Evolutionary conservation across 2,888 invertebrate species (phyloP), one percentile per base, ranked within the genome.

Genomic region (Erpobdella octoculata): DNA sequence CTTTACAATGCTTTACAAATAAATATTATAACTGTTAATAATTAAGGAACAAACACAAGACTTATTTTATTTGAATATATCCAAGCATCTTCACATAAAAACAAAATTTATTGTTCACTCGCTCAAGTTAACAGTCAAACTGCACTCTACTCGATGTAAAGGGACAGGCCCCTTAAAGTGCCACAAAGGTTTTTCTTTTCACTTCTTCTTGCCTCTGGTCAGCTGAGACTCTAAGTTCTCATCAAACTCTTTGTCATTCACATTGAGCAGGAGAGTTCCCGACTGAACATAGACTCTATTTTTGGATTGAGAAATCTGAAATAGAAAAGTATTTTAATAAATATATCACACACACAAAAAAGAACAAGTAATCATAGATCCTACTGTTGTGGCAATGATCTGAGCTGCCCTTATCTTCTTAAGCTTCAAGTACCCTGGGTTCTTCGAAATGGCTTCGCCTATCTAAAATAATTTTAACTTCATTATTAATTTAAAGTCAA

Each of bases 381-480:
- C 87, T 86, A 93, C 91, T 77, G 95, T 95, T 86, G 93, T 89
- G 21, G 98, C 90, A 83, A 99, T 97, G 81, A 90, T 93, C 83
- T 97, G 97, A 0, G 98, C 94, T 21, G 98, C 98, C 79, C 96
- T 88, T 79, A 99, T 91, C 85, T 98, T 99, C 78, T 98, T 88
- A 79, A 99, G 85, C 83, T 99, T 98, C 79, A 99, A 85, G 82
- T 96, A 99, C 79, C 98, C 98, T 76, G 98, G 97, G 85, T 96
- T 98, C 84, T 89, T 88, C 74, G 91, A 89, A 81, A 97, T 90
- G 36, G 96, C 93, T 84, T 92, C 88, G 83, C 97, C 97, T 86
- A 97, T 89, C 89, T 91, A 84, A 85, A 21, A 28, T 9, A 25
- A 72, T 8, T 33, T 62, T 62, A 1, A 21, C 9, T 5, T 33